These are phyloP conservation scores for Exephanes ischioxanthus DNA, from an alignment of 2,888 invertebrate species.

Conservation along the genomic window DNA sequence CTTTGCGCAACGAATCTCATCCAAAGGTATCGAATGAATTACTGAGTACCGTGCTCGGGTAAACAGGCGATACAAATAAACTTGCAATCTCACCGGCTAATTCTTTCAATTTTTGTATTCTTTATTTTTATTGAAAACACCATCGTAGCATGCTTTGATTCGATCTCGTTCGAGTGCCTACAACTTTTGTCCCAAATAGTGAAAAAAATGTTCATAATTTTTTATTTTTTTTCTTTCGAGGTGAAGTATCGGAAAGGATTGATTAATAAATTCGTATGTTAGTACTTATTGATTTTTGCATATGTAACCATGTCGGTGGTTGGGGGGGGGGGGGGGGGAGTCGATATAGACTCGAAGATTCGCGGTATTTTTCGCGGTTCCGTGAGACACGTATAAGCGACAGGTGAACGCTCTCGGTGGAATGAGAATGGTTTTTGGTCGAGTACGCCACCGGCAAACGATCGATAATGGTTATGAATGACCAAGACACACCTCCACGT, in stretches of 20 bases:
- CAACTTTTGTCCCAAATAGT: too few species aligned
- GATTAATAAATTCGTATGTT: too few species aligned
- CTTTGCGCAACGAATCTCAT: neutral
- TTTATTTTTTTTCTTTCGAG: too few species aligned
- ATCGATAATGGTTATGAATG: conserved; percentile 64
- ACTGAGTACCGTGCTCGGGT: neutral
- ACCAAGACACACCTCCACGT: conserved; percentile 48
- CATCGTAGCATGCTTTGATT: too few species aligned
- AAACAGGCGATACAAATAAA: neutral
- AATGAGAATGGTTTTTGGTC: neutral
- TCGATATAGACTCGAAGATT: neutral
- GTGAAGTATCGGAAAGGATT: too few species aligned
- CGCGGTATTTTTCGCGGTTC: neutral
- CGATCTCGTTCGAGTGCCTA: too few species aligned
- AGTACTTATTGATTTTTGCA: neutral
- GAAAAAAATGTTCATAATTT: too few species aligned
- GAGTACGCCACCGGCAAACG: conserved; percentile 6
- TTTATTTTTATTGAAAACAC: too few species aligned
- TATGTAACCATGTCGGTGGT: neutral
- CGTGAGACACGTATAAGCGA: neutral
- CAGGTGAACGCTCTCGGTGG: neutral
- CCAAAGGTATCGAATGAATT: neutral
- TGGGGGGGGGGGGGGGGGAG: too few species aligned
- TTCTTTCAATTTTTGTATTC: too few species aligned
- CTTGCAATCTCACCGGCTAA: too few species aligned